Conservation (phyloP, 2,113 vertebrate species). For the Chiloscyllium plagiosum region DNA sequence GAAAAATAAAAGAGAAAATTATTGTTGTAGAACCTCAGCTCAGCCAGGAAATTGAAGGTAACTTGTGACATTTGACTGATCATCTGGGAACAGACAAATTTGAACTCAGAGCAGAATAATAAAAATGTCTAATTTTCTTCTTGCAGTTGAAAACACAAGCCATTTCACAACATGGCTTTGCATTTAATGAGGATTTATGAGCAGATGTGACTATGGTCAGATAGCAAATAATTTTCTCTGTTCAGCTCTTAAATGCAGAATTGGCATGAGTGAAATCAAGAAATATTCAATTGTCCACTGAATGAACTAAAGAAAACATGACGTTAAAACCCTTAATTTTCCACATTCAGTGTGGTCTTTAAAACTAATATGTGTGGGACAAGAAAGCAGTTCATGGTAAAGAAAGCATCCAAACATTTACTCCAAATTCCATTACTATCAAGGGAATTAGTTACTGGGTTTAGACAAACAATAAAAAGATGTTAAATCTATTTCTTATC, state of each 20-base stretch:
- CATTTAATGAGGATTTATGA: slow-evolving; percentile 24
- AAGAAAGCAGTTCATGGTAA: neutral
- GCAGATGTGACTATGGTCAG: neutral
- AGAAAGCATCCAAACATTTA: neutral
- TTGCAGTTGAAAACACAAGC: neutral
- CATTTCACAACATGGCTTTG: neutral
- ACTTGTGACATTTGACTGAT: neutral
- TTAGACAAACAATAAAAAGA: neutral
- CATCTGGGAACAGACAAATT: neutral
- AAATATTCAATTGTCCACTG: neutral
- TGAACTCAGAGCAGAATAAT: neutral
- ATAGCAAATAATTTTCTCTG: neutral
- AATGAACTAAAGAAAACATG: neutral
- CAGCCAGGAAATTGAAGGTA: neutral
- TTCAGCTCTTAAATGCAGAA: neutral
- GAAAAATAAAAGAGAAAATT: neutral
- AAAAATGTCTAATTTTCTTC: slow-evolving; percentile 3
- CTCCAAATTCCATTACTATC: neutral
- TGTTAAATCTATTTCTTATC: neutral
- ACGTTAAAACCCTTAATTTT: neutral
- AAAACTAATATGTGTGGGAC: neutral
- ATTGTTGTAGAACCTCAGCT: neutral
- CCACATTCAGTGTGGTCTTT: neutral
- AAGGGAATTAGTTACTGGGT: neutral
- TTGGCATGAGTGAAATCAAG: neutral